Conservation (phyloP, 2,797 vertebrate species). For the Basileuterus tristriatus region DNA sequence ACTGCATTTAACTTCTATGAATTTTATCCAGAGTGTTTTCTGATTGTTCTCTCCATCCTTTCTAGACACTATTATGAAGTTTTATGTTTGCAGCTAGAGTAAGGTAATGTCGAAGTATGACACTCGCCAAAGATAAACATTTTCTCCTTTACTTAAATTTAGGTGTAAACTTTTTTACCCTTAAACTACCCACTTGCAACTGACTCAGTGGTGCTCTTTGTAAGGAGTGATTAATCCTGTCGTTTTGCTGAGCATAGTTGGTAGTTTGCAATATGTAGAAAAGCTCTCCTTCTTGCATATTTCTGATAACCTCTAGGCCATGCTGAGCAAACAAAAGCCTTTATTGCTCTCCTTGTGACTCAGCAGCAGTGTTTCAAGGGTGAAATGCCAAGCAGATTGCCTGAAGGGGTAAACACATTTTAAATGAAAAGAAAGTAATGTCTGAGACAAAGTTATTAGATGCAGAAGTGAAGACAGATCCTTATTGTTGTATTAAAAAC, state of each 20-base stretch:
- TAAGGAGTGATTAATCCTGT: constrained; percentile 44
- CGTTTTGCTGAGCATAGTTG: background rate
- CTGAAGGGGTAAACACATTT: background rate
- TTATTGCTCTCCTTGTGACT: constrained; percentile 45
- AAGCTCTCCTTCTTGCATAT: constrained; percentile 31
- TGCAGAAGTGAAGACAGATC: background rate
- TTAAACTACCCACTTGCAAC: background rate
- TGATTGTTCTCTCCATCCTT: background rate
- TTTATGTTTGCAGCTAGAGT: background rate
- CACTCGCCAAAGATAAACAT: background rate
- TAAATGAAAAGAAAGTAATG: background rate
- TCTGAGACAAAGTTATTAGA: constrained; percentile 12
- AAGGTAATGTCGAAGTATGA: background rate
- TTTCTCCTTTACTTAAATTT: background rate
- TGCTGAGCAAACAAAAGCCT: constrained; percentile 64
- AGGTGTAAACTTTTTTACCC: background rate
- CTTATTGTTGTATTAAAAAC: background rate
- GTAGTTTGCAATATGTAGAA: constrained; percentile 15
- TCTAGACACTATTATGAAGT: background rate
- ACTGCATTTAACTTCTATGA: background rate
- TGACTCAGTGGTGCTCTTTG: background rate
- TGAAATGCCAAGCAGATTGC: constrained; percentile 8
- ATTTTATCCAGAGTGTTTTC: background rate
- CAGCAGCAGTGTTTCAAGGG: constrained; percentile 49
- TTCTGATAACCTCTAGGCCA: constrained; percentile 52